Base-by-base conservation (phyloP, 2,797 vertebrate genomes). In the Micrastur ruficollis region DNA sequence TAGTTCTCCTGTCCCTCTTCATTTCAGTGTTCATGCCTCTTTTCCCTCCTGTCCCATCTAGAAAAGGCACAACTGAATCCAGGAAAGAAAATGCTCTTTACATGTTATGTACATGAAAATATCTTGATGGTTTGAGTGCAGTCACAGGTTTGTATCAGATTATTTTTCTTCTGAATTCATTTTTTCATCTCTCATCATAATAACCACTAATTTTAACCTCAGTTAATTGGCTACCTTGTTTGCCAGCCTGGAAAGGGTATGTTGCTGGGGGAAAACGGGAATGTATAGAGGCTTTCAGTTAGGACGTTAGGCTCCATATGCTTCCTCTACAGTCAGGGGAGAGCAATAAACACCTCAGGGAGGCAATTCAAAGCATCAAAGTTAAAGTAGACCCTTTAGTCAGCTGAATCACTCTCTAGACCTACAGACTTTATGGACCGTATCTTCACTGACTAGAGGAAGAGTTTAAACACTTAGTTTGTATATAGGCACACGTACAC, bases 341-440 rank as follows among this genome's bases (percentile, higher is more conserved):
- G 81, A 85, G 84, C 83, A 87, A 82, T 85, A 93, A 96, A 92
- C 90, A 87, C 71, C 63, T 89, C 67, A 80, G 59, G 36, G 87
- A 92, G 50, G 78, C 59, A 85, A 80, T 85, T 84, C 83, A 84
- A 88, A 75, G 16, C 46, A 90, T 53, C 32, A 72, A 18, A 89
- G 61, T 56, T 75, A 71, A 93, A 92, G 81, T 1, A 93, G 56
- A 59, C 9, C 34, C 40, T 83, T 86, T 7, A 78, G 70, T 58
- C 58, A 62, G 42, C 27, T 50, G 66, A 70, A 76, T 62, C 31
- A 36, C 46, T 44, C 67, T 76, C 22, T 6, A 67, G 67, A 87
- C 9, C 26, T 75, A 34, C 10, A 59, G 89, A 25, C 46, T 92
- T 86, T 82, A 88, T 59, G 76, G 47, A 53, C 42, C 31, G 2